Evolutionary conservation across 2,797 vertebrate species (phyloP), one percentile per base, ranked within the genome.

Genomic region (Danio jaintianensis): DNA sequence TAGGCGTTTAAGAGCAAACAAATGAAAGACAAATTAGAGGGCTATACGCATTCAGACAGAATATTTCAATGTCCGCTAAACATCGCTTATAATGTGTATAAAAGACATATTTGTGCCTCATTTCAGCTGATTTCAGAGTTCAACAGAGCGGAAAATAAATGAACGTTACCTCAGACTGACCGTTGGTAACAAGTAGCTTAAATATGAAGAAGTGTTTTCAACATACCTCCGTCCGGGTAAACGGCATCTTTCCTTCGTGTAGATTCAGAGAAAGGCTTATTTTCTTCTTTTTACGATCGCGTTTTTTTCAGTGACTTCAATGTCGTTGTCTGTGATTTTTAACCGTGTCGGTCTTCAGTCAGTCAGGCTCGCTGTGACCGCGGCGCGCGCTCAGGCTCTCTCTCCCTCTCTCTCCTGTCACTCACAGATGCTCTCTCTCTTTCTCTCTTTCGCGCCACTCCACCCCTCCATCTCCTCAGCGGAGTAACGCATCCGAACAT

Each of bases 381-480:
- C 72, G 52, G 67, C 73, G 80, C 80, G 71, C 77, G 69, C 67
- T 78, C 76, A 16, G 66, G 38, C 71, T 76, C 58, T 63, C 71
- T 75, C 59, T 63, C 68, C 55, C 59, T 66, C 72, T 29, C 56
- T 75, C 48, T 80, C 55, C 69, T 75, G 75, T 83, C 80, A 83
- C 20, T 73, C 75, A 82, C 55, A 81, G 62, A 63, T 68, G 70
- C 75, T 58, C 66, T 42, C 67, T 8, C 81, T 59, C 61, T 58
- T 58, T 43, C 80, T 52, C 64, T 79, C 36, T 58, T n/a, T 74
- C 79, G 18, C 75, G 69, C 78, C 84, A 50, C 83, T 84, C 85
- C 85, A 80, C 83, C 79, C 81, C 83, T 78, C 61, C 67, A 61
- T 67, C 81, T 62, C 64, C 66, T 75, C 58, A 71, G 59, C 61